Conservation (phyloP, 2,888 invertebrate species). For the Heliconius aoede region DNA sequence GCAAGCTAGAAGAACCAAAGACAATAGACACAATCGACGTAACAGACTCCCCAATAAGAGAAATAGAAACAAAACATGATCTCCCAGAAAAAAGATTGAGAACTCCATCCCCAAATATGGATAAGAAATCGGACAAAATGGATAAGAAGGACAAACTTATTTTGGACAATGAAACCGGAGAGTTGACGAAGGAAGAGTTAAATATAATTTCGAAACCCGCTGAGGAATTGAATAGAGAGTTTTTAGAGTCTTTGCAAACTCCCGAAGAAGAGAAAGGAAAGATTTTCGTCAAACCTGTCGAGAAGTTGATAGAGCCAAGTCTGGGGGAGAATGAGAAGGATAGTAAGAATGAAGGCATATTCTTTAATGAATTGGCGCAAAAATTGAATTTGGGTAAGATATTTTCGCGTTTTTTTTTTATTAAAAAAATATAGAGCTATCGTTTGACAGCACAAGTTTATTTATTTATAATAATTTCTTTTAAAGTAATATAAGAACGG, state of each 20-base stretch:
- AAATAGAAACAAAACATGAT: constrained; percentile 50
- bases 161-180: constrained; percentile 57
- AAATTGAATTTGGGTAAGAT: constrained; percentile 62
- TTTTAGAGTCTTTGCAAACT: constrained; percentile 70
- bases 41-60: constrained; percentile 70
- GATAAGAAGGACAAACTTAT: constrained; percentile 43
- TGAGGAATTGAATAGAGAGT: constrained; percentile 73
- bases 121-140: constrained; percentile 24
- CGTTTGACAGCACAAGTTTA: no score
- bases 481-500: no score
- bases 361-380: constrained; percentile 56
- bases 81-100: constrained; percentile 56
- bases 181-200: constrained; percentile 59
- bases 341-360: constrained; percentile 46
- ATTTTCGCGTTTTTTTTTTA: not conserved
- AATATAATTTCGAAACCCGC: constrained; percentile 66
- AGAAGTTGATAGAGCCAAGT: constrained; percentile 57
- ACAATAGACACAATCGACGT: constrained; percentile 73
- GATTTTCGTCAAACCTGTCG: constrained; percentile 70
- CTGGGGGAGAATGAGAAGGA: constrained; percentile 47
- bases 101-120: constrained; percentile 52
- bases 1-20: constrained; percentile 55
- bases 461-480: no score
- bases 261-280: constrained; percentile 61
- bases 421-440: no score